Base-by-base conservation (phyloP, 2,113 vertebrate species). In the Petrocephalus zakoni region DNA sequence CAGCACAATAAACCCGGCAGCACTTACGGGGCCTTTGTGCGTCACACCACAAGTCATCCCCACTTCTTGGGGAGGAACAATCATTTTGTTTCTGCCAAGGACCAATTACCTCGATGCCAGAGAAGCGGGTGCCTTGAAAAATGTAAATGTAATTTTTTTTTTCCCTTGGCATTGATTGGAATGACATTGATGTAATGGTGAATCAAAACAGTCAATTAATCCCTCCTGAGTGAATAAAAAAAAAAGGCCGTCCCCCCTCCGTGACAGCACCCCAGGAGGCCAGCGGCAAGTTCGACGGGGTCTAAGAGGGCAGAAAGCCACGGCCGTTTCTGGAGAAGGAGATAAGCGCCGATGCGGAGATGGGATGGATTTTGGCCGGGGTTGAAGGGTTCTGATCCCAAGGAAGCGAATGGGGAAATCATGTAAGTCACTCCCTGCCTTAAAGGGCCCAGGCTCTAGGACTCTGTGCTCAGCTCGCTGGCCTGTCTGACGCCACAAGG, bases 201-300 rank as follows among this genome's bases (percentile, higher is more conserved):
- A 58, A 75, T 89, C n/a, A 47, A 89, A 89, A 89, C 88, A 82
- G 72, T 78, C 75, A 56, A 37, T 29, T 52, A 88, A 51, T 51
- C 51, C 72, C 75, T 55, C 68, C n/a, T 55, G 22, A 81, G 75
- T 88, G 68, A 82, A 88, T 81, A 82, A 58, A 15, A 88, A 64
- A 64, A n/a, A 42, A 42, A 42, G 72, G 72, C 46, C 5, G n/a
- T 37, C 29, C 46, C 46, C 17, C 22, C n/a, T 0, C 53, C 64
- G 37, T 17, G 34, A 47, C 72, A 81, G 52, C 17, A 53, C 37
- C 49, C 19, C 37, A 51, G 51, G 52, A 49, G 78, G 55, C 51
- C 84, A 34, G 51, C 84, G 29, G 84, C 51, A 85, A 85, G 78
- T 82, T 11, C 78, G 37, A 19, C 7, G 1, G 78, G 47, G 78